A percentile compares a stretch with the other conserved stretches of the same genome.
Evolutionary conservation across 2,113 vertebrate species (phyloP).

Genomic region (Columba janthina): DNA sequence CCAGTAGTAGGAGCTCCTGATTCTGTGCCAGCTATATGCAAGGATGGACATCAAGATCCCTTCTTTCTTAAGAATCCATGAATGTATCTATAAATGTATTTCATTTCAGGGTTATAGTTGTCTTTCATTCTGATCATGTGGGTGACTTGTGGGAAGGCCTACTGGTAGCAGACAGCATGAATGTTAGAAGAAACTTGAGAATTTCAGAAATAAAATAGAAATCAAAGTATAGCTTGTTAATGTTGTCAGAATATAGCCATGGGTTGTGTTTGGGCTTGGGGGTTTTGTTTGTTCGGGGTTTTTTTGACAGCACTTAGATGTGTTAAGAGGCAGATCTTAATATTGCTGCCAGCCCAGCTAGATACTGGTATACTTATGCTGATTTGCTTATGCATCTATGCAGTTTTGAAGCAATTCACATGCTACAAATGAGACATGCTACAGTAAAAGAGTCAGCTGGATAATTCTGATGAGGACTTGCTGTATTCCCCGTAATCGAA

Average conservation of each 20-base stretch:
- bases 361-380: not conserved
- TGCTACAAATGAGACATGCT: not conserved
- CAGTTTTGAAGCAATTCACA: not conserved
- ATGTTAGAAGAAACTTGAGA: not conserved
- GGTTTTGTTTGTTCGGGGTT: not conserved
- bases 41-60: not conserved
- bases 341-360: not conserved
- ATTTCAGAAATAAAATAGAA: not conserved
- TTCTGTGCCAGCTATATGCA: not conserved
- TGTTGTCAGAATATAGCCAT: not conserved
- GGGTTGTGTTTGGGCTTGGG: not conserved
- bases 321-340: not conserved
- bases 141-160: not conserved
- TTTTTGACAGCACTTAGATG: not conserved
- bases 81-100: not conserved
- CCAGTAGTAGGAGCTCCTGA: not conserved
- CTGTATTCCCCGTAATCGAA: not conserved
- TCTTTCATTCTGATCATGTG: not conserved
- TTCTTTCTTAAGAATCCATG: not conserved
- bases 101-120: not conserved
- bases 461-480: not conserved
- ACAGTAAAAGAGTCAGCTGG: not conserved
- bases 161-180: not conserved
- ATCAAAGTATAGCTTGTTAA: not conserved
- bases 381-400: fast-evolving